These are phyloP conservation scores for Galagoides demidoff DNA, from an alignment of 2,797 vertebrate genomes.

Conservation along the genomic window DNA sequence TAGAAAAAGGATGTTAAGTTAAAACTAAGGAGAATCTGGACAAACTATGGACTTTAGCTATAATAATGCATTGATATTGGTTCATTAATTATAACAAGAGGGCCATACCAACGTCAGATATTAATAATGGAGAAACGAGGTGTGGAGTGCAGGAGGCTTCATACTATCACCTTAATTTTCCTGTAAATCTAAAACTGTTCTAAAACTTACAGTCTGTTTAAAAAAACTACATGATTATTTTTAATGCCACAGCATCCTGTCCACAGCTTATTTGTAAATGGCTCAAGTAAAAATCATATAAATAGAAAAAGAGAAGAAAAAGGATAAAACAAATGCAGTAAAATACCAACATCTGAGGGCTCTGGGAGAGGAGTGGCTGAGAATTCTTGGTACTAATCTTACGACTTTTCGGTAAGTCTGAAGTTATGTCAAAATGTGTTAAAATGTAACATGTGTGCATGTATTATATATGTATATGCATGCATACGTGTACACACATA, in stretches of 20 bases:
- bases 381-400: neutral
- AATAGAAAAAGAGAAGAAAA: neutral
- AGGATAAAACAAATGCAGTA: neutral
- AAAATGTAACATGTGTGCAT: neutral
- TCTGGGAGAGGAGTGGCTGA: neutral
- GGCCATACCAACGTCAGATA: neutral
- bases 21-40: neutral
- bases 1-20: neutral
- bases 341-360: neutral
- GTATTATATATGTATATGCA: neutral
- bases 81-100: neutral
- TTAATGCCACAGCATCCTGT: neutral
- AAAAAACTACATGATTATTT: neutral
- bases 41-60: neutral
- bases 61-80: neutral
- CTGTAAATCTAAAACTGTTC: neutral
- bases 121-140: no score
- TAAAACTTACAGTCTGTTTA: neutral
- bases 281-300: neutral
- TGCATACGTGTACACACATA: neutral
- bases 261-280: neutral
- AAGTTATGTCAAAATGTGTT: neutral
- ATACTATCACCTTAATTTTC: neutral
- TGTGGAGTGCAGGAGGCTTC: neutral
- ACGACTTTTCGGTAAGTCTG: conserved; percentile 16